Evolutionary conservation across 2,888 invertebrate genomes (phyloP), one percentile per base, ranked within the genome.

Genomic region (Conomelus anceps): DNA sequence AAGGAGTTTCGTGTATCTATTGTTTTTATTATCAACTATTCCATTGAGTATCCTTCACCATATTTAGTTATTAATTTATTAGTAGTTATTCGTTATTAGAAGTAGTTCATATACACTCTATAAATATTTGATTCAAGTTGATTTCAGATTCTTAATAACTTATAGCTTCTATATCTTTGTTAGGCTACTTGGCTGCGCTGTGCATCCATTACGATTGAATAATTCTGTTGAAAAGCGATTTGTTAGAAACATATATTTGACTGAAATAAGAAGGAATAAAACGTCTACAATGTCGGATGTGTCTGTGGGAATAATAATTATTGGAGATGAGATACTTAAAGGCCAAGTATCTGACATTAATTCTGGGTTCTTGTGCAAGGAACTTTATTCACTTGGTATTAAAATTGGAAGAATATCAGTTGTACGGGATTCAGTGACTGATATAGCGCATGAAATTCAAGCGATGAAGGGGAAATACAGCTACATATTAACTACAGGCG

Each of bases 401-500:
- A 93, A 93, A 92, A 94, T 95, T 9, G 92, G 93, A 90, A 94
- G 93, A 93, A 94, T 95, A 88, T 95, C 95, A 87, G 95, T 96
- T 23, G 94, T 97, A 91, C 94, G 95, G 89, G 97, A 97, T 93
- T 93, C 95, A 89, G 92, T 96, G 1, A 93, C 95, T 24, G 94
- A 94, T 86, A 96, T 97, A 90, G 94, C 95, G 4, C 92, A 94
- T 23, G 96, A 96, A 93, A 95, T 97, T 3, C 92, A 93, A 87
- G 91, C 93, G 84, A 96, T 96, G 92, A 96, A 96, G 3, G 92
- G 93, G 1, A 93, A 92, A 88, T 96, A 94, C 92, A 94, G 95
- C 86, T 95, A 95, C 93, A 96, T 97, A 11, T 94, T 97, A 89
- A 97, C 97, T 0, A 95, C 96, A 0, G 97, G 97, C 22, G 97